Evolutionary conservation across 2,888 invertebrate genomes (phyloP).

Genomic region (Netelia virgata): DNA sequence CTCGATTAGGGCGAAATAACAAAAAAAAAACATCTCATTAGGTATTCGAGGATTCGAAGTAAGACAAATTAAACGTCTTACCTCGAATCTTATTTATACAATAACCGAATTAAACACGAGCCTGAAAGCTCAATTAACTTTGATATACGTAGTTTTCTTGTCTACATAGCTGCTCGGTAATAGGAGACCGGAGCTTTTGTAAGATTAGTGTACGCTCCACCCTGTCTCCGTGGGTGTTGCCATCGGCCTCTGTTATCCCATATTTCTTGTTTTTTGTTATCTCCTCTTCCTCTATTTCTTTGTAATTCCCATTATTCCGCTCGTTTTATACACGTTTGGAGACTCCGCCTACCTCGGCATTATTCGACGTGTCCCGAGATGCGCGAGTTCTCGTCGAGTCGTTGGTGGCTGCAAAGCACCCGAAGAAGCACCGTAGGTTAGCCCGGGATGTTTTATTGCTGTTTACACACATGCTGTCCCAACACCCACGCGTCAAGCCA

Average conservation of each 20-base stretch:
- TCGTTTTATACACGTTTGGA: constrained; percentile 13
- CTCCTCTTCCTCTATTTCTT: not conserved
- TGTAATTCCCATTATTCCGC: constrained; percentile 24
- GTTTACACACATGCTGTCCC: constrained; percentile 81
- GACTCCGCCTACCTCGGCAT: constrained; percentile 48
- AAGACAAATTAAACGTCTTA: not conserved
- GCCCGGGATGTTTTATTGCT: constrained; percentile 79
- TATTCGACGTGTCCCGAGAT: not conserved
- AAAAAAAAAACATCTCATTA: not conserved
- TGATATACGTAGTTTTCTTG: constrained; percentile 23
- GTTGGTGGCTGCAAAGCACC: constrained; percentile 32
- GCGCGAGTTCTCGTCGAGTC: constrained; percentile 8
- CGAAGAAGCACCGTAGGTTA: constrained; percentile 29
- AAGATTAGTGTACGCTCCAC: constrained; percentile 43
- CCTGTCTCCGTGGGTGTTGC: constrained; percentile 40
- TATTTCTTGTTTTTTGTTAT: not conserved
- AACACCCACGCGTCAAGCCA: constrained; percentile 76
- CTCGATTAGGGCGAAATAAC: too few relatives aligned
- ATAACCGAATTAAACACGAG: not conserved
- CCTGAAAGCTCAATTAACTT: constrained; percentile 5
- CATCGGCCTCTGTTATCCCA: not conserved
- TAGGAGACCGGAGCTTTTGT: constrained; percentile 5
- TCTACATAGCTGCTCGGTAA: constrained; percentile 8
- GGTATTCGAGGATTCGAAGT: too few relatives aligned
- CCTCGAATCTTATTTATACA: not conserved